Percentiles rank a stretch among this genome's conserved stretches.
Conservation (phyloP, 2,113 vertebrate species). For the Caretta caretta region DNA sequence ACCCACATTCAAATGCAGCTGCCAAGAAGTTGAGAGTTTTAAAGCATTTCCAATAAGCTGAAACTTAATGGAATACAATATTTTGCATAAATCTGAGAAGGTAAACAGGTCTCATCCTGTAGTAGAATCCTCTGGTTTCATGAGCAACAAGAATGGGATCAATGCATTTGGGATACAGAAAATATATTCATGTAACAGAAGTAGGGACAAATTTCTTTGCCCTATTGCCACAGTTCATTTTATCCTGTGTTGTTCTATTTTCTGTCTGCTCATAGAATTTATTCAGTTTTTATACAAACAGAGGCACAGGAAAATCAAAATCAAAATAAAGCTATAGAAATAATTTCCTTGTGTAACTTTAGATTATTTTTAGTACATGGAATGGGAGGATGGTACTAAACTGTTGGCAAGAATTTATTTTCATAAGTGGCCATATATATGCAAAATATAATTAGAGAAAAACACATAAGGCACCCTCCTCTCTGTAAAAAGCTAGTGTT, state of each 20-base stretch:
- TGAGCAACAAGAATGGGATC: neutral
- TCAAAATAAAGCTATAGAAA: neutral
- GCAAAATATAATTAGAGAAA: neutral
- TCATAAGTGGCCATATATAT: neutral
- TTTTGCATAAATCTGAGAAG: neutral
- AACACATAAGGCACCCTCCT: neutral
- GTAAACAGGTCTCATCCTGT: neutral
- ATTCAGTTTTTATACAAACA: neutral
- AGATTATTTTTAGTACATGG: neutral
- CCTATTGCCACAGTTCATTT: neutral
- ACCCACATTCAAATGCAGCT: neutral
- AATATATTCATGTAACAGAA: fast-evolving
- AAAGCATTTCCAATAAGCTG: neutral
- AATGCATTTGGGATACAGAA: neutral
- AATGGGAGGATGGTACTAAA: neutral
- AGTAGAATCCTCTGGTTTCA: neutral
- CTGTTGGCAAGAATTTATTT: neutral
- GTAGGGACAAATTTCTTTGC: neutral
- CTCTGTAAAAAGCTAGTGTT: neutral
- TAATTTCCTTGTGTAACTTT: neutral
- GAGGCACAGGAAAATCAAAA: neutral
- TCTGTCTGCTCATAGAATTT: neutral
- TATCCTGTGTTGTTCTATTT: neutral
- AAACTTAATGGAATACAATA: neutral
- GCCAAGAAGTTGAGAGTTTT: neutral